phyloP scores from a whole-genome alignment of 2,113 vertebrate genomes.

The Nothobranchius kuhntae region DNA sequence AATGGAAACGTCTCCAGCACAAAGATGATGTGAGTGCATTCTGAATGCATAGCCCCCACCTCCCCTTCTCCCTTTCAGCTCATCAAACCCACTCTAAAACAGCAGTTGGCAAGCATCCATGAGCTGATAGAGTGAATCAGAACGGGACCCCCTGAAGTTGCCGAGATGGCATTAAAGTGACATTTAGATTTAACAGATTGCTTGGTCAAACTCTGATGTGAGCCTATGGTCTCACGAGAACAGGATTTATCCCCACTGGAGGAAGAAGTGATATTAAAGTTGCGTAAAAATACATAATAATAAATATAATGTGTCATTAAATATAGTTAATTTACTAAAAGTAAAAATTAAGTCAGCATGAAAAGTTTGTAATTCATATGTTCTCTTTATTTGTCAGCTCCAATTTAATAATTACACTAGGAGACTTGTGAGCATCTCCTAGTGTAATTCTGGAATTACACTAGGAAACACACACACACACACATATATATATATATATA shows the following conservation, averaged over 20 bases:
- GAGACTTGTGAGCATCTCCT: not conserved
- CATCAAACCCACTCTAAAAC: slow-evolving; percentile 29
- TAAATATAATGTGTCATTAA: not conserved
- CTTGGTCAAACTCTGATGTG: slow-evolving; percentile 20
- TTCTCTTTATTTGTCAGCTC: not conserved
- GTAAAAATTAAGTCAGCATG: not conserved
- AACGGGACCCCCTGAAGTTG: slow-evolving; percentile 35
- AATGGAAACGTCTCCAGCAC: slow-evolving; percentile 51
- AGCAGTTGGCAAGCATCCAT: slow-evolving; percentile 40
- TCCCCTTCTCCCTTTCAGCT: slow-evolving; percentile 25
- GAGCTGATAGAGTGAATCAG: slow-evolving; percentile 43
- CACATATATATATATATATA: no score
- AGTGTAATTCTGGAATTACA: no score
- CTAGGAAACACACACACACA: no score
- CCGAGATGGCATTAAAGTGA: slow-evolving; percentile 31
- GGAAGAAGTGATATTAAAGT: not conserved
- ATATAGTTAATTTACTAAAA: not conserved
- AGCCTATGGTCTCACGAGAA: not conserved
- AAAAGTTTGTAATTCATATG: not conserved
- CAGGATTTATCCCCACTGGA: not conserved
- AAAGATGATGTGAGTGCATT: slow-evolving; percentile 51
- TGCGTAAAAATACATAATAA: not conserved
- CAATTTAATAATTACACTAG: not conserved
- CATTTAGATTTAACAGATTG: slow-evolving; percentile 45
- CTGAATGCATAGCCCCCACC: slow-evolving; percentile 46